Evolutionary conservation across 2,888 invertebrate species (phyloP), one percentile per base, ranked within the genome.

Genomic region (Nyleta sp.): DNA sequence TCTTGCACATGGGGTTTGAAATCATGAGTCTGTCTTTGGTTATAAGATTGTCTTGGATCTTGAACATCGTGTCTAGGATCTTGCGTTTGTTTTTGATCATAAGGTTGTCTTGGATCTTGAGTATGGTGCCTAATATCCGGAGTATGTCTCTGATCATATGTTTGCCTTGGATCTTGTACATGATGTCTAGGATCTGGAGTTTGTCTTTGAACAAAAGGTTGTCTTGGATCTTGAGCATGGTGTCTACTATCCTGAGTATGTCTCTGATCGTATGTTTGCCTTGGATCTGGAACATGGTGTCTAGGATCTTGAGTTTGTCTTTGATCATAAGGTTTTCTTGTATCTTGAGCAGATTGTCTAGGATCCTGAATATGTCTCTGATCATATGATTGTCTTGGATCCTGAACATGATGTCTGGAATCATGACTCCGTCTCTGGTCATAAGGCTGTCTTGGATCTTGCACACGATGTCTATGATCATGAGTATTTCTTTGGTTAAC

Each of bases 51-150:
- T 50, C 52, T 22, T 52, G 2, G 31, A 18, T 52, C 17, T 7
- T 40, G 40, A 15, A 13, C 5, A 42, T 42, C 6, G 5, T 2
- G 1, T 18, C 17, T 42, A 3, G 42, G 18, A 10, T 42, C 17
- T 8, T 42, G 42, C 1, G 42, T 1, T 7, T 24, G 18, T 44
- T 17, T 13, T 20, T 11, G 5, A 13, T 31, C 28, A 7, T 52
- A 31, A 38, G 24, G 8, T 33, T 62, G 48, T 22, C 60, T 46
- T 35, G 33, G 22, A 48, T 62, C 60, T 22, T 20, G 35, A 35
- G 11, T n/a, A 5, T n/a, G 2, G 5, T 38, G 3, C 10, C 1
- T 3, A 1, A 17, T 2, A 28, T 48, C 15, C 8, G 24, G 44
- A 31, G 15, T 22, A 5, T 31, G 22, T 50, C 50, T 20, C 3